phyloP scores from a whole-genome alignment of 35 echinoderm and acorn worm species.

The Eucidaris tribuloides region DNA sequence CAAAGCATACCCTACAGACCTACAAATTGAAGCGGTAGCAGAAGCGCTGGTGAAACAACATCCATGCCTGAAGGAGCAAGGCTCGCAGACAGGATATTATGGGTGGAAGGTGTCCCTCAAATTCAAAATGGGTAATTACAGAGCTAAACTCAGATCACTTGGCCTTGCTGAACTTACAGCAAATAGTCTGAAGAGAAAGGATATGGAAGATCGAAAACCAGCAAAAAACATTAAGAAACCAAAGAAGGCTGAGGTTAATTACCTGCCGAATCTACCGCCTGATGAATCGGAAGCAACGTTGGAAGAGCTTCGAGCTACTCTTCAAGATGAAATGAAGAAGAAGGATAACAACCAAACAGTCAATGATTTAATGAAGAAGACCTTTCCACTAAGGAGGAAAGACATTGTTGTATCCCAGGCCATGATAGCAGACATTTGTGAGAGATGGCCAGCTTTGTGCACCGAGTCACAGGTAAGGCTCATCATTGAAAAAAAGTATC shows the following conservation, averaged over 20 bases:
- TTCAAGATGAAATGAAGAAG: conserved; percentile 22
- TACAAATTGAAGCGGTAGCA: not conserved
- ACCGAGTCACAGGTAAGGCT: conserved; percentile 7
- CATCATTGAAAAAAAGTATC: too few species aligned
- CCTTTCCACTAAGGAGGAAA: not conserved
- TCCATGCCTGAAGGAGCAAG: not conserved
- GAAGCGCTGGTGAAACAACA: not conserved
- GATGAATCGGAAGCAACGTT: not conserved
- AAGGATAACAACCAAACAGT: not conserved
- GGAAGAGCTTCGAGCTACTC: conserved; percentile 11
- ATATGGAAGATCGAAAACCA: not conserved
- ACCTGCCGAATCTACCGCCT: not conserved
- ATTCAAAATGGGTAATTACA: not conserved
- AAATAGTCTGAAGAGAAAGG: not conserved
- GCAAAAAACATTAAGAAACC: not conserved
- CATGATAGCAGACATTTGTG: not conserved
- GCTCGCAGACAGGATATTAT: not conserved
- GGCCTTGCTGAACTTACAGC: not conserved
- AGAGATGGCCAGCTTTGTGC: conserved; percentile 3
- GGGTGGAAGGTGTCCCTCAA: not conserved
- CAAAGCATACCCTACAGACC: conserved; percentile 13
- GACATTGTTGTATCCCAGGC: not conserved
- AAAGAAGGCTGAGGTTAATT: not conserved
- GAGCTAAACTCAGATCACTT: not conserved
- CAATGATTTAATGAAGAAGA: not conserved